Evolutionary conservation across 30 jellyfish, hydroid and myxozoan genomes (phyloP), one percentile per base, ranked within the genome.

Genomic region (Rhopilema esculentum): DNA sequence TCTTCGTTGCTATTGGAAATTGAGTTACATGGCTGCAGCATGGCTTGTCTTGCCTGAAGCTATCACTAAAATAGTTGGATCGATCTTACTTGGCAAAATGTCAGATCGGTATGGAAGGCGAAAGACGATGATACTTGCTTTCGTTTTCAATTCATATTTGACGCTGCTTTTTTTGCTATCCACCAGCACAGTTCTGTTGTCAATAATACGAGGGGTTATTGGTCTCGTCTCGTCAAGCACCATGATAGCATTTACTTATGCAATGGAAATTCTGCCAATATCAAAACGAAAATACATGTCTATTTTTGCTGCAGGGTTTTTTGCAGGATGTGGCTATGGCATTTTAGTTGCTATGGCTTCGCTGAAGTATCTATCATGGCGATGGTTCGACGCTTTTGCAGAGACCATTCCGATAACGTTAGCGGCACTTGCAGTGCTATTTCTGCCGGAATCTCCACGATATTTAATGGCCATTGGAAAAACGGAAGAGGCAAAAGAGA

Each of bases 371-470:
- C 18, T 67, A 18, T 8, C 4, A 8, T 67, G 78, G 78, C 33
- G 78, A 67, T 67, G 78, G 78, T 67, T 20, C 49, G 49, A n/a
- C 4, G 18, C 16, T 6, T n/a, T 67, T 20, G 78, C 49, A 4
- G 78, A 67, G 31, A 32, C 22, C 4, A 8, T 67, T 0, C 78
- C 78, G 23, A 16, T 32, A 9, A 24, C 78, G 18, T 6, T 26
- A 20, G 16, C 50, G n/a, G 50, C 31, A 33, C 4, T 67, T 67
- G 49, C 31, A 8, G 78, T 26, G 50, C 31, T 18, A 8, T 67
- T 19, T 26, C 49, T 67, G 4, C 78, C 78, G 6, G 78, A 67
- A 18, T 67, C 78, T 24, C 78, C 78, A 67, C 40, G 78, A 27
- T 67, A n/a, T 24, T 49, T 67, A 7, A 26, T n/a, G 50, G 33